phyloP scores from a whole-genome alignment of 2,113 vertebrate species.

The Poeciliopsis turrubarensis region DNA sequence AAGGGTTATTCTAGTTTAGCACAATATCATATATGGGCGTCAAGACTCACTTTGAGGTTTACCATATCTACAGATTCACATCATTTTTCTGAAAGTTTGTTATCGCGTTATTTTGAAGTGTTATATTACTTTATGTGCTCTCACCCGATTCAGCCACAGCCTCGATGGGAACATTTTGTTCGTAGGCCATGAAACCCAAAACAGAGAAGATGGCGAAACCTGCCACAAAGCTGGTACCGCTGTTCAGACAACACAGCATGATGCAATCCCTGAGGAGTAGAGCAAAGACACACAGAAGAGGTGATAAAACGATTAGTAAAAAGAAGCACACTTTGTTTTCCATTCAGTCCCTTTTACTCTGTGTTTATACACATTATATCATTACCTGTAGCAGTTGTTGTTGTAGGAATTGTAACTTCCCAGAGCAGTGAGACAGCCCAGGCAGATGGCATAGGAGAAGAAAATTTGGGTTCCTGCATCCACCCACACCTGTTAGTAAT shows the following conservation, averaged over 20 bases:
- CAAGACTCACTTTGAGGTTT: background rate
- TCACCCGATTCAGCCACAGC: conserved; percentile 97
- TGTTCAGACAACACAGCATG: conserved; percentile 97
- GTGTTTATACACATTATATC: background rate
- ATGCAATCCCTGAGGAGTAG: conserved; percentile 89
- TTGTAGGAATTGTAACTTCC: conserved; percentile 98
- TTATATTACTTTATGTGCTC: conserved; percentile 39
- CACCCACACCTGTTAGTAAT: conserved; percentile 90
- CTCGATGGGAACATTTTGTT: conserved; percentile 95
- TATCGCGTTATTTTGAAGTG: background rate
- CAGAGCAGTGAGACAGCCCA: conserved; percentile 95
- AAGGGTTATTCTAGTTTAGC: conserved; percentile 29
- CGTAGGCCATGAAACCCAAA: conserved; percentile 97
- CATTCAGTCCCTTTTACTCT: background rate
- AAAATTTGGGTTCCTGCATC: conserved; percentile 99
- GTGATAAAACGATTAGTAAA: background rate
- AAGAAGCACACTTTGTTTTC: background rate
- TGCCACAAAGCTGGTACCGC: conserved; percentile 96
- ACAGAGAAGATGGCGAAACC: conserved; percentile 99
- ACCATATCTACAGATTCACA: background rate
- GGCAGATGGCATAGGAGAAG: conserved; percentile 97
- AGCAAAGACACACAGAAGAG: conserved; percentile 6
- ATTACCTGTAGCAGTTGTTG: conserved; percentile 98
- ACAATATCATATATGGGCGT: conserved; percentile 3
- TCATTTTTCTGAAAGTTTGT: background rate